Conservation (phyloP, 2,888 invertebrate species). For the Sceliomorpha sp. region DNA sequence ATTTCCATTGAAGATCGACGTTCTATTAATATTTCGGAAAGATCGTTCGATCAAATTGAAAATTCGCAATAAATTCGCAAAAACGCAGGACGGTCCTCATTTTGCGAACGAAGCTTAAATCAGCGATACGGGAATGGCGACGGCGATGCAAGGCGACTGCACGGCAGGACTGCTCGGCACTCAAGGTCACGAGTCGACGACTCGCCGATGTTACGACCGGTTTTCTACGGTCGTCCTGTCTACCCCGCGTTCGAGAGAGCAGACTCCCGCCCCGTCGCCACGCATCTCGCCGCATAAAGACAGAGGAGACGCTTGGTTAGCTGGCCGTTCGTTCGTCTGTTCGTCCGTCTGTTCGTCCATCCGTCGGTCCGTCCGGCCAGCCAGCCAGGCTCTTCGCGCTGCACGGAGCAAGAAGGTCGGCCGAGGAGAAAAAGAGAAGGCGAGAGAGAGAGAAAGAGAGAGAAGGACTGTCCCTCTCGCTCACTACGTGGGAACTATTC, state of each 20-base stretch:
- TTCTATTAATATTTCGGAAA: too few relatives aligned
- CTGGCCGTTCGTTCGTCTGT: conserved; percentile 3
- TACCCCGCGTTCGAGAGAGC: conserved; percentile 40
- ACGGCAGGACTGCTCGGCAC: conserved; percentile 66
- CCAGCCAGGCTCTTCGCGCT: too few relatives aligned
- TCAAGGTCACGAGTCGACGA: conserved; percentile 79
- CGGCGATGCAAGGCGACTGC: conserved; percentile 64
- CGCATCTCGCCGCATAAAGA: conserved; percentile 26
- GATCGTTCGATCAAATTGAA: too few relatives aligned
- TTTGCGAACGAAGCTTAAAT: conserved; percentile 58
- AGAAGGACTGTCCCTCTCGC: conserved; percentile 11
- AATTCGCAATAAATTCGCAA: conserved; percentile 8
- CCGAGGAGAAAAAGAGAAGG: too few relatives aligned
- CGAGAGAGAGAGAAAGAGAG: conserved; percentile 6
- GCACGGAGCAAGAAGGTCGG: too few relatives aligned
- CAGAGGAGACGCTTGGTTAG: not conserved
- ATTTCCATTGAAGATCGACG: too few relatives aligned
- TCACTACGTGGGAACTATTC: conserved; percentile 52
- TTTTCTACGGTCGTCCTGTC: conserved; percentile 59
- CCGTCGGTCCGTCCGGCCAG: too few relatives aligned
- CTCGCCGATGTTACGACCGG: conserved; percentile 63
- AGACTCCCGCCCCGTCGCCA: conserved; percentile 44
- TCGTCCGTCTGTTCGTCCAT: too few relatives aligned
- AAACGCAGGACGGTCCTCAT: conserved; percentile 41
- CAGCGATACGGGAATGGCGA: conserved; percentile 58